A percentile compares a stretch with the other conserved stretches of the same genome.
These are phyloP conservation scores for Coremacera marginata DNA, from an alignment of 2,888 invertebrate species.

Conservation along the genomic window DNA sequence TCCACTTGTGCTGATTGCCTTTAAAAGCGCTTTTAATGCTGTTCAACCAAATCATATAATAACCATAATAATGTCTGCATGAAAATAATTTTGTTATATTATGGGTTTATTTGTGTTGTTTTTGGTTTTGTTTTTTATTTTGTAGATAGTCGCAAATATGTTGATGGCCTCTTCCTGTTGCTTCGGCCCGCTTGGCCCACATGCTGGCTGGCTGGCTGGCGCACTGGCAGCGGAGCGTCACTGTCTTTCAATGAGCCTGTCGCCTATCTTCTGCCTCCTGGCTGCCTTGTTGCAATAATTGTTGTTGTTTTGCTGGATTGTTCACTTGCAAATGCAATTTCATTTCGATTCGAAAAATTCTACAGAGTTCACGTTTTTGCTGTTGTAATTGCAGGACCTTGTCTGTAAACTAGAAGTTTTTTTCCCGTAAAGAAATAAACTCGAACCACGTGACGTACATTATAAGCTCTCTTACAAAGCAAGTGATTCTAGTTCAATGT, in stretches of 20 bases:
- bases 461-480: not conserved
- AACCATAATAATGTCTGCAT: conserved; percentile 24
- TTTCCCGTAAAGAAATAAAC: not conserved
- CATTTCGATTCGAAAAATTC: conserved; percentile 27
- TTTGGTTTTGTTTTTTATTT: no score
- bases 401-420: not conserved
- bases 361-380: conserved; percentile 3
- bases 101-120: not conserved
- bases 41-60: conserved; percentile 10
- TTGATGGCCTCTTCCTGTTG: not conserved
- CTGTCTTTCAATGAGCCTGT: conserved; percentile 32
- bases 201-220: not conserved
- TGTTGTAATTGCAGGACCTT: conserved; percentile 18
- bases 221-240: not conserved
- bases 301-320: conserved; percentile 36
- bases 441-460: conserved; percentile 23
- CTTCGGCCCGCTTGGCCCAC: not conserved
- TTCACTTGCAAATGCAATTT: conserved; percentile 47
- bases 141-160: not conserved
- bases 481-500: not conserved
- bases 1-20: not conserved
- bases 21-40: conserved; percentile 12
- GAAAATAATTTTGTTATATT: conserved; percentile 28
- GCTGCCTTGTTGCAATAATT: not conserved
- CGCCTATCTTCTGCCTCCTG: conserved; percentile 33